Conservation (phyloP, 35 echinoderm and acorn worm species). For the Lytechinus pictus region DNA sequence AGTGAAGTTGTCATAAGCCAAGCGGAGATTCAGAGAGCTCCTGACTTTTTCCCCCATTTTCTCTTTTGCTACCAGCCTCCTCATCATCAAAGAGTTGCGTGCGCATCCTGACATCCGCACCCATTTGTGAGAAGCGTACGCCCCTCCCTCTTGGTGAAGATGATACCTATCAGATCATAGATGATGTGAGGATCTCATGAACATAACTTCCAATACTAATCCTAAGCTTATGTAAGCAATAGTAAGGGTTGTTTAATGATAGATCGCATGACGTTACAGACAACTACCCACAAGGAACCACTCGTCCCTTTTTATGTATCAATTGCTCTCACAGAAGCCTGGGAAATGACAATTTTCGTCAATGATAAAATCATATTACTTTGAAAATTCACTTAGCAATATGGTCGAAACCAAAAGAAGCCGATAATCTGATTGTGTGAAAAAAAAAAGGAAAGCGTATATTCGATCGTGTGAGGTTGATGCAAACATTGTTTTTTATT, state of each 20-base stretch:
- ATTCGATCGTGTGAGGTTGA: not conserved
- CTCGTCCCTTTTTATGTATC: not conserved
- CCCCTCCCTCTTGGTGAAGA: not conserved
- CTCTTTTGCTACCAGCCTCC: not conserved
- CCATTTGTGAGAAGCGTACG: not conserved
- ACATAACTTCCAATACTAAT: not conserved
- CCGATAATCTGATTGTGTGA: not conserved
- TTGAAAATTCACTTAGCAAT: not conserved
- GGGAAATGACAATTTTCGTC: not conserved
- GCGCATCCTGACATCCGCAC: not conserved
- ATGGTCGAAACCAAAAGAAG: not conserved
- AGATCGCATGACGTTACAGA: not conserved
- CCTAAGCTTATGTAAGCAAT: not conserved
- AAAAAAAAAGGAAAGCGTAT: not conserved
- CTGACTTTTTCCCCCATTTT: not conserved
- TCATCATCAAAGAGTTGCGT: constrained; percentile 7
- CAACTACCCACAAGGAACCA: not conserved
- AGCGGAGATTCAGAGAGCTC: constrained; percentile 23
- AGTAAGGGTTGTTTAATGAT: not conserved
- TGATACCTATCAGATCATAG: not conserved
- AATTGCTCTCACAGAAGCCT: not conserved
- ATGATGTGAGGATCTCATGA: not conserved
- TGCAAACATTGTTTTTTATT: not conserved
- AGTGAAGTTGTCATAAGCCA: constrained; percentile 34
- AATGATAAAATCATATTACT: not conserved